These are phyloP conservation scores for Malthinus flaveolus DNA, from an alignment of 2,888 invertebrate species.

Conservation along the genomic window DNA sequence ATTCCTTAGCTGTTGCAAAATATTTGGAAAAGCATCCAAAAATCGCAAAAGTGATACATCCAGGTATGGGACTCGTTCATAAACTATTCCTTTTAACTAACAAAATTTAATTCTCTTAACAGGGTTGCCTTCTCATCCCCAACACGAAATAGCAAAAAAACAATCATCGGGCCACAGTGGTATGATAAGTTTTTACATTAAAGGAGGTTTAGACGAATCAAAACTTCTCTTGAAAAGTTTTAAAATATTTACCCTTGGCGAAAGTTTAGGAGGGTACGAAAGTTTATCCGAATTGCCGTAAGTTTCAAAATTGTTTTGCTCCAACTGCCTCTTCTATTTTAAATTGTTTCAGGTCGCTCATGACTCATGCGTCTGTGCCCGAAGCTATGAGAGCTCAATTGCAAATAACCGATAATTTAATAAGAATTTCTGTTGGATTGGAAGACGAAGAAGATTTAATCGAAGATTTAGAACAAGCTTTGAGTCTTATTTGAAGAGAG, in stretches of 20 bases:
- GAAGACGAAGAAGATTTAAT: conserved; percentile 87
- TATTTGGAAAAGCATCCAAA: conserved; percentile 80
- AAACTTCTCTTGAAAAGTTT: conserved; percentile 73
- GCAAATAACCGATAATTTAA: conserved; percentile 81
- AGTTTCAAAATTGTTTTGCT: conserved; percentile 52
- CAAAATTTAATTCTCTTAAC: not conserved
- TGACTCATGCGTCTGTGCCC: conserved; percentile 95
- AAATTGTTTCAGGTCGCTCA: conserved; percentile 68
- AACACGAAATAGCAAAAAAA: conserved; percentile 75
- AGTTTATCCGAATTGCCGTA: conserved; percentile 93
- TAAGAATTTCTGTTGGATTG: conserved; percentile 88
- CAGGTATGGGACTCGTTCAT: conserved; percentile 56
- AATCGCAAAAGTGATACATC: conserved; percentile 82
- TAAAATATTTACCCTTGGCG: conserved; percentile 84
- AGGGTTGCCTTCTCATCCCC: conserved; percentile 85
- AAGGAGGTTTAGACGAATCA: conserved; percentile 74
- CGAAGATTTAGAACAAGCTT: conserved; percentile 80
- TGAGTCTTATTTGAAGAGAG: conserved; percentile 56
- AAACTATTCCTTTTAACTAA: too few species aligned
- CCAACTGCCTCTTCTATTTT: conserved; percentile 12
- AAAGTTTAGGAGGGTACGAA: conserved; percentile 94
- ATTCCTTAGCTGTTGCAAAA: conserved; percentile 75
- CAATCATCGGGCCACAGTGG: conserved; percentile 91
- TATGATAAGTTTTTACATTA: conserved; percentile 86
- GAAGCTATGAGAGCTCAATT: conserved; percentile 69